A percentile compares a stretch with the other conserved stretches of the same genome.
Evolutionary conservation across 2,113 vertebrate species (phyloP).

Genomic region (Panthera leo): DNA sequence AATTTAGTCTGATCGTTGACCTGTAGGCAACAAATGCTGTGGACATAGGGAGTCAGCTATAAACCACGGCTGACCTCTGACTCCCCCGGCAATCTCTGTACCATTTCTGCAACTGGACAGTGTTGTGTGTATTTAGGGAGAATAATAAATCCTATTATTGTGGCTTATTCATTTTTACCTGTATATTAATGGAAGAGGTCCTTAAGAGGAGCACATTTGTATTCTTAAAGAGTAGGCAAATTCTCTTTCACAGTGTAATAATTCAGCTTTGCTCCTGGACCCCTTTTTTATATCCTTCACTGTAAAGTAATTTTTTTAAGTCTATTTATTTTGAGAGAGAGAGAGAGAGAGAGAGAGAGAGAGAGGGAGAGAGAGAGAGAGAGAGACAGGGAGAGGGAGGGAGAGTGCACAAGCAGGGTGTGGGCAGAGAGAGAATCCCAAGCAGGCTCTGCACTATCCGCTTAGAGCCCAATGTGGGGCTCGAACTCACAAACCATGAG

Average conservation of each 20-base stretch:
- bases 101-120: not conserved
- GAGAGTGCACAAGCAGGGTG: too few species aligned
- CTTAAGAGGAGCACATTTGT: not conserved
- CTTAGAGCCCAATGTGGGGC: too few species aligned
- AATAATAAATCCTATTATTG: not conserved
- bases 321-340: too few species aligned
- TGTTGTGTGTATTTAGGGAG: not conserved
- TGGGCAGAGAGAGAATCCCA: too few species aligned
- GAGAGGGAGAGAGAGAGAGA: too few species aligned
- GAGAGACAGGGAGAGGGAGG: too few species aligned
- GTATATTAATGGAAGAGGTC: not conserved
- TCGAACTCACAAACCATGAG: too few species aligned
- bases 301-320: too few species aligned
- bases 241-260: not conserved
- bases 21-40: not conserved
- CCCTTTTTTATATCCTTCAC: not conserved
- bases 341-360: too few species aligned
- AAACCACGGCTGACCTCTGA: not conserved
- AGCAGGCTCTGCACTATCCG: too few species aligned
- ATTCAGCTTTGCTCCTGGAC: not conserved
- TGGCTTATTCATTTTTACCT: not conserved
- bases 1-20: not conserved
- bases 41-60: accelerated
- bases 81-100: not conserved
- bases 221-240: not conserved